Conservation (phyloP, 2,113 vertebrate species). For the Argyrosomus japonicus region DNA sequence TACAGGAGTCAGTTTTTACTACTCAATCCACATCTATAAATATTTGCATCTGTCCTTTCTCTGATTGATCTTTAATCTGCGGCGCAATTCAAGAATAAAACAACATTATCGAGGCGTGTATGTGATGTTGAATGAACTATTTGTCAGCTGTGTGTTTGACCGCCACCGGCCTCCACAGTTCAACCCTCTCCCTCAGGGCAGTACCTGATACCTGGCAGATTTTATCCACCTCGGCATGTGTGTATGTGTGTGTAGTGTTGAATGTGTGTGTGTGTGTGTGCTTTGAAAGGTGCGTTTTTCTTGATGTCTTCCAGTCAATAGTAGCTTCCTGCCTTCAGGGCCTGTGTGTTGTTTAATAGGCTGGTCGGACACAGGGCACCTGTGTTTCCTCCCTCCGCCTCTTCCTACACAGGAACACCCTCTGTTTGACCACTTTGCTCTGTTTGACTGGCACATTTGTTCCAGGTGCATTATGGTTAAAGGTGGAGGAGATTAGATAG, state of each 20-base stretch:
- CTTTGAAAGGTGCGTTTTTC: conserved; percentile 82
- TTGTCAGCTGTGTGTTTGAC: conserved; percentile 65
- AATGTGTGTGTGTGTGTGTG: conserved; percentile 73
- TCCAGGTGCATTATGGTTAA: conserved; percentile 66
- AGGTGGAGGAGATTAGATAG: conserved; percentile 69
- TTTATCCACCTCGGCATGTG: conserved; percentile 72
- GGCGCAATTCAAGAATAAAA: not conserved
- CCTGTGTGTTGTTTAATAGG: conserved; percentile 80
- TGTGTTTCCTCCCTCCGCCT: conserved; percentile 71
- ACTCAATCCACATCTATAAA: not conserved
- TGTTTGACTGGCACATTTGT: conserved; percentile 78
- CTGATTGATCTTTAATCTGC: conserved; percentile 29
- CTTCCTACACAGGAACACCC: conserved; percentile 64
- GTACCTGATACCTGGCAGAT: conserved; percentile 83
- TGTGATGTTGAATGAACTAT: conserved; percentile 64
- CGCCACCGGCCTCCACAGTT: conserved; percentile 66
- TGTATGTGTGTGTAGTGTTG: conserved; percentile 59
- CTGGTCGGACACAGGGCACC: conserved; percentile 77
- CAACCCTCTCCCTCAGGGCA: conserved; percentile 77
- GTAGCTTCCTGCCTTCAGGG: conserved; percentile 83
- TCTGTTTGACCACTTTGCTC: conserved; percentile 75
- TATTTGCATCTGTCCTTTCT: not conserved
- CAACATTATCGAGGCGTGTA: conserved; percentile 6
- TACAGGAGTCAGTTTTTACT: not conserved
- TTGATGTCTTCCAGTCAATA: conserved; percentile 84